Conservation (phyloP, 2,797 vertebrate species). For the Platalea minor region DNA sequence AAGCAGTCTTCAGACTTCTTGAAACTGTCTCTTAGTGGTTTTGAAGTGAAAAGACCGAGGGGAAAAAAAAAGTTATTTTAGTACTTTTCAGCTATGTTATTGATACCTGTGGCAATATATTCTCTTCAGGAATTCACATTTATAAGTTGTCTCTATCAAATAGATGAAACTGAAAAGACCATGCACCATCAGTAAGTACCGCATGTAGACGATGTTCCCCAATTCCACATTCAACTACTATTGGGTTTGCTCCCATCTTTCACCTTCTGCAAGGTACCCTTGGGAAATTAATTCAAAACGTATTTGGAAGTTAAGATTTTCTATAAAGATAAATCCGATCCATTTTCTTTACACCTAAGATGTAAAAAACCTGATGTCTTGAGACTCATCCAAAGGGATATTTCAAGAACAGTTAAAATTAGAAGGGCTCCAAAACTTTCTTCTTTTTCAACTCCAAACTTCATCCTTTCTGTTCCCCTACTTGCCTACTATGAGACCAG, state of each 20-base stretch:
- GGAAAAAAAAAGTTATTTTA: background rate
- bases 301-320: background rate
- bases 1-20: background rate
- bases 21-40: background rate
- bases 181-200: background rate
- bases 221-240: background rate
- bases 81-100: background rate
- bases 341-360: background rate
- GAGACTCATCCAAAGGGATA: background rate
- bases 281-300: background rate
- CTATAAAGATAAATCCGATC: background rate
- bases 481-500: background rate
- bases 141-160: background rate
- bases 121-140: background rate
- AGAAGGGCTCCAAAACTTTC: background rate
- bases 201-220: background rate
- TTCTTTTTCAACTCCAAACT: background rate
- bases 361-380: background rate
- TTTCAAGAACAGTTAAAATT: background rate
- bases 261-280: background rate
- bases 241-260: background rate
- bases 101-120: background rate
- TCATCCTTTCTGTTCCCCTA: background rate
- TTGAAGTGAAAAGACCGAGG: background rate
- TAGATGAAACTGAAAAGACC: background rate